A percentile compares a stretch with the other conserved stretches of the same genome.
These are phyloP conservation scores for Drosophila virilis DNA, from an alignment of 1,140 invertebrate species.

Conservation along the genomic window DNA sequence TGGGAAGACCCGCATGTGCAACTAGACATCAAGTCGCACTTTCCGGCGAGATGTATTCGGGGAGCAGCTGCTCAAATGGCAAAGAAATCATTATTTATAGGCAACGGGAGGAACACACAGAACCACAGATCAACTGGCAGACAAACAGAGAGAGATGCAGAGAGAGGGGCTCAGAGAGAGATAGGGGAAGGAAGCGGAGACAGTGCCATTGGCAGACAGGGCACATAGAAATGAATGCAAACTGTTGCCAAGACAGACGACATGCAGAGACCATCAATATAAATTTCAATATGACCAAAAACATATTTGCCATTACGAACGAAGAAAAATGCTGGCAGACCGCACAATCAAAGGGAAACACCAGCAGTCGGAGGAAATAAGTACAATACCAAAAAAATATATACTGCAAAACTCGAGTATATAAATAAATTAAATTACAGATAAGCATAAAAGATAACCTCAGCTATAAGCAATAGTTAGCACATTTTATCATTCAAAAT, in stretches of 20 bases:
- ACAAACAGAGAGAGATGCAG: constrained; percentile 6
- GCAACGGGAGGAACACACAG: constrained; percentile 30
- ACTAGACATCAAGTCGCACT: constrained; percentile 1
- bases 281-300: constrained; percentile 65
- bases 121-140: constrained; percentile 36
- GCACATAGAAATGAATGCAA: constrained; percentile 58
- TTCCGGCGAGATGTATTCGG: constrained; percentile 1
- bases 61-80: constrained; percentile 46
- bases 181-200: background rate
- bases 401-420: constrained; percentile 1
- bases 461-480: background rate
- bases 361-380: constrained; percentile 11
- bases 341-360: constrained; percentile 24
- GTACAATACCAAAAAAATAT: too few species aligned
- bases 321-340: constrained; percentile 48
- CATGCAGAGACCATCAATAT: constrained; percentile 62
- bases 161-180: background rate
- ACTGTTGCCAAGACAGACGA: constrained; percentile 62
- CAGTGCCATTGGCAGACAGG: constrained; percentile 10
- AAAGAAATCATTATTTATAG: constrained; percentile 70
- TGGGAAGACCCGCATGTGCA: constrained; percentile 43
- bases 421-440: constrained; percentile 38
- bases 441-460: background rate
- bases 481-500: background rate
- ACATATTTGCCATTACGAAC: constrained; percentile 50